Evolutionary conservation across 2,113 vertebrate genomes (phyloP).

Genomic region (Plecotus auritus): DNA sequence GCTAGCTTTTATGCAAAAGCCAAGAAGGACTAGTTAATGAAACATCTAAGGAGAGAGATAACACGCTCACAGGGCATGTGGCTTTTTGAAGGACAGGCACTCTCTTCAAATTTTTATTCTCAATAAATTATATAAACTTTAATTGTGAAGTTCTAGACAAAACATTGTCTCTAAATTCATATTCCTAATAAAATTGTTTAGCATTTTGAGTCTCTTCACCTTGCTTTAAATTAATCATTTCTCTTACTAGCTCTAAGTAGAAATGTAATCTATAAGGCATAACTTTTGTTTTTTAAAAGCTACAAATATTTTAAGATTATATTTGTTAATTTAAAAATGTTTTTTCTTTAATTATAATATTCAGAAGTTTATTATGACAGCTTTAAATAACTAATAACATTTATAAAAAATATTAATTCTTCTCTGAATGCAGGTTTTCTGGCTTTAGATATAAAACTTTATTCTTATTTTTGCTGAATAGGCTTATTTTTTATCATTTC

Average conservation of each 20-base stretch:
- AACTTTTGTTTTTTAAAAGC: slow-evolving; percentile 33
- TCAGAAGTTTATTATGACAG: background rate
- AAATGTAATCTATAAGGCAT: background rate
- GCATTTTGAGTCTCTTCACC: background rate
- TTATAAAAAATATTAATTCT: slow-evolving; percentile 20
- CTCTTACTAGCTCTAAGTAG: background rate
- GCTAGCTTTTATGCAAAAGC: slow-evolving; percentile 21
- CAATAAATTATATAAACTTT: slow-evolving; percentile 16
- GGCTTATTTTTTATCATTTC: slow-evolving; percentile 8
- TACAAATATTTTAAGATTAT: background rate
- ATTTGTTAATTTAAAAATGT: slow-evolving; percentile 7
- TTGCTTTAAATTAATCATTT: slow-evolving; percentile 32
- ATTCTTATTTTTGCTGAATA: slow-evolving; percentile 32
- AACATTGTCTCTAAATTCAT: slow-evolving; percentile 23
- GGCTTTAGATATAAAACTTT: background rate
- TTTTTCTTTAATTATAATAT: slow-evolving; percentile 8
- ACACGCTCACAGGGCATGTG: background rate
- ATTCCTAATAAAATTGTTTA: slow-evolving; percentile 26
- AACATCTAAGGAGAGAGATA: background rate
- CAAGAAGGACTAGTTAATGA: slow-evolving; percentile 19
- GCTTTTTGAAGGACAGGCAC: background rate
- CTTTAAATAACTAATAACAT: slow-evolving; percentile 15
- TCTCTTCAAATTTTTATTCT: slow-evolving; percentile 19
- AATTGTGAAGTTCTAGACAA: background rate
- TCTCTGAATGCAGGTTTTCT: slow-evolving; percentile 8